Evolutionary conservation across 2,888 invertebrate species (phyloP).

Genomic region (Chrysolina haemoptera): DNA sequence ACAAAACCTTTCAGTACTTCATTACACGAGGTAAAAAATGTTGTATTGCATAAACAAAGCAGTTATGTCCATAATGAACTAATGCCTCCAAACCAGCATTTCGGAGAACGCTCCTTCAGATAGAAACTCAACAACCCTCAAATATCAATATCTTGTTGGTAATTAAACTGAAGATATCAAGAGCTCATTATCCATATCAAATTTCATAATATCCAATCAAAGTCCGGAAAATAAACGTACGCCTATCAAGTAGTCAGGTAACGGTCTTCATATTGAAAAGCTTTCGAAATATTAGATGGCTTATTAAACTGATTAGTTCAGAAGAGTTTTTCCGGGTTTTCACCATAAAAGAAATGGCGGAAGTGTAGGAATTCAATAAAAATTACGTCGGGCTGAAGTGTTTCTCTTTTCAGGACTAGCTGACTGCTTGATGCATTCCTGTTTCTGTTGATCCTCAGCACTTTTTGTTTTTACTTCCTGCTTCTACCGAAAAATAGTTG

Average conservation of each 20-base stretch:
- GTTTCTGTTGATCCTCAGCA: neutral
- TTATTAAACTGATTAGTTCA: conserved; percentile 23
- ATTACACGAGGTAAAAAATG: too few relatives aligned
- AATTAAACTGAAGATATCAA: neutral
- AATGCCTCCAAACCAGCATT: neutral
- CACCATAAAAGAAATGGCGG: conserved; percentile 5
- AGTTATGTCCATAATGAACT: neutral
- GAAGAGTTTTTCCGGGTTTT: conserved; percentile 10
- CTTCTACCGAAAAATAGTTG: neutral
- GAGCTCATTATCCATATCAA: conserved; percentile 11
- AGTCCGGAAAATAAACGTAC: neutral
- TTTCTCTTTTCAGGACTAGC: neutral
- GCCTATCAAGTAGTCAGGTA: neutral
- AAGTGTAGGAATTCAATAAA: conserved; percentile 19
- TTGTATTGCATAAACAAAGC: too few relatives aligned
- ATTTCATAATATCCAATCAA: conserved; percentile 14
- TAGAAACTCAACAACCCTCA: neutral
- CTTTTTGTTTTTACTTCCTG: too few relatives aligned
- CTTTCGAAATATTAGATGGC: conserved; percentile 30
- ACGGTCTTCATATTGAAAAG: conserved; percentile 23
- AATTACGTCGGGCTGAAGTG: conserved; percentile 16
- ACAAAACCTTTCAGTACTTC: too few relatives aligned
- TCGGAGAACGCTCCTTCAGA: neutral
- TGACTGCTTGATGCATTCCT: neutral
- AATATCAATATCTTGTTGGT: conserved; percentile 4